phyloP scores from a whole-genome alignment of 1,140 invertebrate genomes.

The Pararge aegeria region DNA sequence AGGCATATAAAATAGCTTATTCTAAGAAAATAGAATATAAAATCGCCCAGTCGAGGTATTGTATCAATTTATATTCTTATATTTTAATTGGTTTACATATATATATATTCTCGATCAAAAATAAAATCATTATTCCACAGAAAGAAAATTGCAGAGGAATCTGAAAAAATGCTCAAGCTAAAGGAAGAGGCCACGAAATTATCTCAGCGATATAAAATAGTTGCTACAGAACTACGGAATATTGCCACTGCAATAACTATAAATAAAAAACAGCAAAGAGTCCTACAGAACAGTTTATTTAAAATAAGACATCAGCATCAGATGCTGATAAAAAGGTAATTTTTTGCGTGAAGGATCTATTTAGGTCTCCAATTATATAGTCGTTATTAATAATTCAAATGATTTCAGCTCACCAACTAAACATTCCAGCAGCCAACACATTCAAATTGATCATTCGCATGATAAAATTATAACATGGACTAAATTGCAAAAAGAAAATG shows the following conservation, averaged over 20 bases:
- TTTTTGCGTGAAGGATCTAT: neutral
- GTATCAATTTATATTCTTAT: too few species aligned
- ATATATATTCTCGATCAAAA: too few species aligned
- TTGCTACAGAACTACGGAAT: conserved; percentile 61
- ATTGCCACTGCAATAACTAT: conserved; percentile 62
- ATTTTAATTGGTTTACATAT: too few species aligned
- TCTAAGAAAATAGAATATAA: conserved; percentile 56
- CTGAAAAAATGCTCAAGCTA: conserved; percentile 63
- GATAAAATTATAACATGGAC: conserved; percentile 24
- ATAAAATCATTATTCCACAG: conserved; percentile 48
- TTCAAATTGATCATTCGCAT: neutral
- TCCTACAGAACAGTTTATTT: conserved; percentile 51
- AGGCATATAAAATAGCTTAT: conserved; percentile 15
- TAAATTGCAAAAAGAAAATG: conserved; percentile 65
- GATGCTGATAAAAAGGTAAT: conserved; percentile 64
- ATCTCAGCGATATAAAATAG: conserved; percentile 69
- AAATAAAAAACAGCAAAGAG: conserved; percentile 64
- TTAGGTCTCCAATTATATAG: neutral
- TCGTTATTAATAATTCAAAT: neutral
- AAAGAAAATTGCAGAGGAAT: conserved; percentile 72
- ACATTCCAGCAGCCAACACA: conserved; percentile 43
- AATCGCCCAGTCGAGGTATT: conserved; percentile 65
- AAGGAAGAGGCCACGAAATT: conserved; percentile 65
- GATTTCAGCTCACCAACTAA: conserved; percentile 49
- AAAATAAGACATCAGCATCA: conserved; percentile 66